Percentiles rank a stretch among this genome's conserved stretches.
phyloP scores from a whole-genome alignment of 2,888 invertebrate genomes.

The Brenthis ino region DNA sequence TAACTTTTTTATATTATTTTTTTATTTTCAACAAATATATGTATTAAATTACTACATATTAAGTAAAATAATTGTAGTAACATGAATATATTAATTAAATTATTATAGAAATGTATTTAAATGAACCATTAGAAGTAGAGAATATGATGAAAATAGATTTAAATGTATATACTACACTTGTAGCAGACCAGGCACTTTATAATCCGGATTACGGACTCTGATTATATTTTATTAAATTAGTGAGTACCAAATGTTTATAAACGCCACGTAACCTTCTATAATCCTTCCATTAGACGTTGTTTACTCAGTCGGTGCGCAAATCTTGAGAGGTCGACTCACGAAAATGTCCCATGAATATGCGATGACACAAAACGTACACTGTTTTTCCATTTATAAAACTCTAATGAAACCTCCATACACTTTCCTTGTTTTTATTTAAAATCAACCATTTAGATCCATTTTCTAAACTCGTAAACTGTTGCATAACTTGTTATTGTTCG shows the following conservation, averaged over 20 bases:
- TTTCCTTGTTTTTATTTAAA: constrained; percentile 65
- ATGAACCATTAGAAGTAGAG: no score
- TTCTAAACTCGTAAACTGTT: neutral
- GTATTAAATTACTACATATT: no score
- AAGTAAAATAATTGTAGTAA: no score
- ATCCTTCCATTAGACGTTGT: constrained; percentile 80
- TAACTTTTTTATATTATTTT: no score
- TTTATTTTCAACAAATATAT: no score
- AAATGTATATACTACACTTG: no score
- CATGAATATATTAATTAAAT: no score
- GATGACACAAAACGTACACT: constrained; percentile 81
- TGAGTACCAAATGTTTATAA: constrained; percentile 63
- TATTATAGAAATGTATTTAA: no score
- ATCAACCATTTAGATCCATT: constrained; percentile 53
- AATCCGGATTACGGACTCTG: constrained; percentile 32
- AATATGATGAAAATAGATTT: constrained; percentile 50
- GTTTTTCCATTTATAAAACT: constrained; percentile 78
- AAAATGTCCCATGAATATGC: constrained; percentile 82
- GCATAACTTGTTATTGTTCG: no score
- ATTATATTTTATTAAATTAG: constrained; percentile 55
- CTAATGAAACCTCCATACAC: constrained; percentile 78
- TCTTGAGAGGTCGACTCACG: constrained; percentile 80
- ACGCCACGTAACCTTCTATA: constrained; percentile 68
- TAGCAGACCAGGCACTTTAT: constrained; percentile 1
- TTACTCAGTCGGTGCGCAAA: constrained; percentile 77